These are phyloP conservation scores for Trichacis sp. DNA, from an alignment of 2,888 invertebrate species.

Conservation along the genomic window DNA sequence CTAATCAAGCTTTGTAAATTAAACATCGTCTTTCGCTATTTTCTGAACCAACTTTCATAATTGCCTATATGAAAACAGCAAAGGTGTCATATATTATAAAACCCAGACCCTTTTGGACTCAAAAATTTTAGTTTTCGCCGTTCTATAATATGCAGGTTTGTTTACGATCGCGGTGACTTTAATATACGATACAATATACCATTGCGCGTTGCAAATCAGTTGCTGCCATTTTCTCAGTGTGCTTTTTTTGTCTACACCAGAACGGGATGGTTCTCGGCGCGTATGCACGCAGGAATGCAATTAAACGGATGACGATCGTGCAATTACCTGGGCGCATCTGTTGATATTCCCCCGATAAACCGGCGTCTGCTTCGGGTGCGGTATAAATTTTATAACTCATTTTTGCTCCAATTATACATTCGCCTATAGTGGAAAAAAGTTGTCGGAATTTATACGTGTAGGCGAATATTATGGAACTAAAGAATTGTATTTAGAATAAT, in stretches of 20 bases:
- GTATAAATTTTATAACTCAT: conserved; percentile 23
- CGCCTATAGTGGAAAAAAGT: conserved; percentile 11
- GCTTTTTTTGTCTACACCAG: background rate
- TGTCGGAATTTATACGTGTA: conserved; percentile 8
- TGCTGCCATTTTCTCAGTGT: background rate
- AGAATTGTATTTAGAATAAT: too few species aligned
- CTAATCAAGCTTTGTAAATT: background rate
- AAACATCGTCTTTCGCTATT: conserved; percentile 4
- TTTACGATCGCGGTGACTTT: background rate
- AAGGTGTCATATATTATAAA: background rate
- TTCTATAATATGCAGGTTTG: background rate
- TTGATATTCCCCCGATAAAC: conserved; percentile 35
- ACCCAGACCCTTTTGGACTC: background rate
- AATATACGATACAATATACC: background rate
- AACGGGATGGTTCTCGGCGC: background rate
- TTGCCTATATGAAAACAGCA: background rate
- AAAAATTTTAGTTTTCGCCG: conserved; percentile 1
- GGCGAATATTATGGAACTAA: too few species aligned
- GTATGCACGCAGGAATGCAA: conserved; percentile 28
- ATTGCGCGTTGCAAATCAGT: conserved; percentile 3
- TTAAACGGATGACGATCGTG: conserved; percentile 30
- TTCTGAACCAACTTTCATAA: conserved; percentile 2
- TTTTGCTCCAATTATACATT: conserved; percentile 18
- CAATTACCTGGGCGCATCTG: conserved; percentile 43
- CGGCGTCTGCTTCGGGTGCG: conserved; percentile 20